phyloP scores from a whole-genome alignment of 2,888 invertebrate species.

The Peribatodes rhomboidaria region DNA sequence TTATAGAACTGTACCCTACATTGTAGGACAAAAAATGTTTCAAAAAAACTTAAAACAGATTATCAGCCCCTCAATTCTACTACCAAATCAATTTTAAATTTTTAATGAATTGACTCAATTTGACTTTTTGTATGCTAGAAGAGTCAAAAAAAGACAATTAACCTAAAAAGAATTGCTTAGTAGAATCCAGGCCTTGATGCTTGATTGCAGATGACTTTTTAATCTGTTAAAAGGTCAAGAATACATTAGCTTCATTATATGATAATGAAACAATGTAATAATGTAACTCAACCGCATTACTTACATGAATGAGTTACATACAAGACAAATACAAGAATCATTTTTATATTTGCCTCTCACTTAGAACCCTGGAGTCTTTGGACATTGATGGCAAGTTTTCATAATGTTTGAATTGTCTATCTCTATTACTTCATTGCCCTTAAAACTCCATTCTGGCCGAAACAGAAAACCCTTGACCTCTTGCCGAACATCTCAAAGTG shows the following conservation, averaged over 20 bases:
- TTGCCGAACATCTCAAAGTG: slow-evolving; percentile 75
- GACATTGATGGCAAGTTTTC: slow-evolving; percentile 61
- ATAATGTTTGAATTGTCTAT: slow-evolving; percentile 47
- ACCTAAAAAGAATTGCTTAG: too few relatives aligned
- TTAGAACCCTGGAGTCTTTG: slow-evolving; percentile 84
- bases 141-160: too few relatives aligned
- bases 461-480: slow-evolving; percentile 86
- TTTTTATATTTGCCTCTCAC: slow-evolving; percentile 81
- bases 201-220: neutral
- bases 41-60: slow-evolving; percentile 29
- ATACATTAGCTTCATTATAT: slow-evolving; percentile 30
- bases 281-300: slow-evolving; percentile 81
- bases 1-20: slow-evolving; percentile 24
- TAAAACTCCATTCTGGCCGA: slow-evolving; percentile 84
- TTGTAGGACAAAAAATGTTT: slow-evolving; percentile 28
- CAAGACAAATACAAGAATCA: slow-evolving; percentile 72
- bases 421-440: slow-evolving; percentile 66
- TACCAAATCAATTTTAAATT: too few relatives aligned
- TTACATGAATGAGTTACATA: slow-evolving; percentile 85
- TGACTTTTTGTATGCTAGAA: too few relatives aligned
- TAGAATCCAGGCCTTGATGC: too few relatives aligned
- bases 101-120: too few relatives aligned
- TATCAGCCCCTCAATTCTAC: neutral
- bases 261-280: slow-evolving; percentile 54
- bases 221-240: slow-evolving; percentile 14